A percentile compares a stretch with the other conserved stretches of the same genome.
Evolutionary conservation across 1,140 invertebrate genomes (phyloP).

Genomic region (Liolophura sinensis): DNA sequence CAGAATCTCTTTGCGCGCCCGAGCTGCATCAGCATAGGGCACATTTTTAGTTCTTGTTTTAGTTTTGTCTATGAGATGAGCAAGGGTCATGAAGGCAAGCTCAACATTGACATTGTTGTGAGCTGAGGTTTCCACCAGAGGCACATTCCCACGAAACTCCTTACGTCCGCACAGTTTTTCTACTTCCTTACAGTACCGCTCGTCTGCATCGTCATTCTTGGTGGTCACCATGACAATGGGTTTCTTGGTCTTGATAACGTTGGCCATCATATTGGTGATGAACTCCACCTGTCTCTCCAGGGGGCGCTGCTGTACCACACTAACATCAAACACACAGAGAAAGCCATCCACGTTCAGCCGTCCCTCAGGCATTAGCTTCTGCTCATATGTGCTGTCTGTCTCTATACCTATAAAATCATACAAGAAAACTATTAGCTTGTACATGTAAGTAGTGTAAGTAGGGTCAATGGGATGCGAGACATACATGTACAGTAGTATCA

Average conservation of each 20-base stretch:
- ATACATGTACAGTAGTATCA: too few relatives aligned
- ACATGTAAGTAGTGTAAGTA: not conserved
- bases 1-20: constrained; percentile 82
- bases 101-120: constrained; percentile 98
- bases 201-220: constrained; percentile 93
- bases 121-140: constrained; percentile 91
- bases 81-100: constrained; percentile 87
- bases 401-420: constrained; percentile 53
- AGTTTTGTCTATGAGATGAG: constrained; percentile 86
- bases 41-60: constrained; percentile 71
- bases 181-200: constrained; percentile 84
- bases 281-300: constrained; percentile 69
- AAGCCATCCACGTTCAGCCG: constrained; percentile 94
- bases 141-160: constrained; percentile 85
- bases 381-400: constrained; percentile 93
- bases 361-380: constrained; percentile 91
- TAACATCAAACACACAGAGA: constrained; percentile 95
- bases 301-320: constrained; percentile 77
- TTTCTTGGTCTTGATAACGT: constrained; percentile 73
- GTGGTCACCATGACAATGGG: constrained; percentile 93
- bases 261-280: constrained; percentile 45
- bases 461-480: not conserved
- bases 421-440: constrained; percentile 3
- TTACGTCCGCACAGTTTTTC: constrained; percentile 86
- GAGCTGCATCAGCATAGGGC: constrained; percentile 84